A percentile compares a stretch with the other conserved stretches of the same genome.
phyloP scores from a whole-genome alignment of 2,113 vertebrate species.

The Ophthalmotilapia sp. region DNA sequence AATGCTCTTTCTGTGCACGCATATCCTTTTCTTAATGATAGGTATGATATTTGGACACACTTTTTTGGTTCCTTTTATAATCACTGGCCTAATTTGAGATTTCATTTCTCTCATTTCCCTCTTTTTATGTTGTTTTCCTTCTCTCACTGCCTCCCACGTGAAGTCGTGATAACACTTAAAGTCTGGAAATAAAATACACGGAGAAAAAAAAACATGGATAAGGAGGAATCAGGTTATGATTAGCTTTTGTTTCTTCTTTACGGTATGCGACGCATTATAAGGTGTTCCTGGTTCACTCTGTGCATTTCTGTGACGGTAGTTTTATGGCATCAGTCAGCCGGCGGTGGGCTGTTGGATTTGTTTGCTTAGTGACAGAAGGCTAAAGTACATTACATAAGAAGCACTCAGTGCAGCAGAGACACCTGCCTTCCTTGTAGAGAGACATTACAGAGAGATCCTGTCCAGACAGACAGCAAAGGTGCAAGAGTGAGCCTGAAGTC shows the following conservation, averaged over 20 bases:
- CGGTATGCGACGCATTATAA: too few species aligned
- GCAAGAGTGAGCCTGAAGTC: not conserved
- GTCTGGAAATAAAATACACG: conserved; percentile 28
- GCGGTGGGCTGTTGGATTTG: conserved; percentile 50
- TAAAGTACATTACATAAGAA: conserved; percentile 68
- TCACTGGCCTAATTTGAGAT: conserved; percentile 44
- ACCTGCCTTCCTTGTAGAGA: conserved; percentile 47
- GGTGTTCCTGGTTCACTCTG: not conserved
- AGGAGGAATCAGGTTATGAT: not conserved
- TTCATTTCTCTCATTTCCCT: conserved; percentile 16
- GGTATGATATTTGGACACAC: conserved; percentile 8
- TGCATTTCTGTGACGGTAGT: not conserved
- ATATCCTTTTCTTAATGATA: not conserved
- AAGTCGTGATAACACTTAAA: conserved; percentile 45
- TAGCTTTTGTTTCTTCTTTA: not conserved
- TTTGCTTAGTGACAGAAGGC: conserved; percentile 65
- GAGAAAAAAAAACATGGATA: not conserved
- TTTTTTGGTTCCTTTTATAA: conserved; percentile 38
- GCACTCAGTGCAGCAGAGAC: conserved; percentile 48
- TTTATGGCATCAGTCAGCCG: conserved; percentile 53
- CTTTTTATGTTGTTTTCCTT: conserved; percentile 31
- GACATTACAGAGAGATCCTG: conserved; percentile 3
- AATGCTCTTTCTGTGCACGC: not conserved
- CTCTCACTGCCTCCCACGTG: conserved; percentile 47
- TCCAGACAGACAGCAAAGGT: conserved; percentile 21